These are phyloP conservation scores for Macaca mulatta DNA, from an alignment of 2,113 vertebrate genomes.

Conservation along the genomic window DNA sequence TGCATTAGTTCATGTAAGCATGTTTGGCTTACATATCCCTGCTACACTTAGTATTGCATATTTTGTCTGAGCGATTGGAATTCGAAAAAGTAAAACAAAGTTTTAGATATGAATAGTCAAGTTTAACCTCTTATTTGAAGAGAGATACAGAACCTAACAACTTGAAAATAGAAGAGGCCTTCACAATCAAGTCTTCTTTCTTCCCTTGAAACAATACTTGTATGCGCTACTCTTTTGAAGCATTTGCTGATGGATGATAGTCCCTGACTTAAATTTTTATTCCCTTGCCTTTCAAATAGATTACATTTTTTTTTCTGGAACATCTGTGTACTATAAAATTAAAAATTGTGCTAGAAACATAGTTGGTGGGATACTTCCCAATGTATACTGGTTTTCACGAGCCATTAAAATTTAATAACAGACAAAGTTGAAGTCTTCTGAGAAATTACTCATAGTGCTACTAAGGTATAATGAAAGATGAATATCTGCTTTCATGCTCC, in stretches of 20 bases:
- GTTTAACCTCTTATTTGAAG: background rate
- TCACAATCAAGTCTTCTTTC: background rate
- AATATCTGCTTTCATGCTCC: background rate
- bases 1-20: background rate
- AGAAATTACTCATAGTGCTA: background rate
- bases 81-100: background rate
- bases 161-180: background rate
- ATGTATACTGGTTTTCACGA: background rate
- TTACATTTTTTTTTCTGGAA: background rate
- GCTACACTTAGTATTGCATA: background rate
- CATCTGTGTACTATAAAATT: background rate
- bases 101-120: background rate
- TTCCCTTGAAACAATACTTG: background rate
- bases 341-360: constrained; percentile 2
- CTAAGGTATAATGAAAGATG: background rate
- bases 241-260: background rate
- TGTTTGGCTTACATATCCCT: background rate
- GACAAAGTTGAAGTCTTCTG: background rate
- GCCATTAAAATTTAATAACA: background rate
- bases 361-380: background rate
- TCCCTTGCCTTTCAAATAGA: background rate
- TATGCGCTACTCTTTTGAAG: background rate
- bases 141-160: background rate
- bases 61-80: background rate
- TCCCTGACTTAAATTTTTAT: background rate